These are phyloP conservation scores for Lepidurus packardi DNA, from an alignment of 1,140 invertebrate species.

Conservation along the genomic window DNA sequence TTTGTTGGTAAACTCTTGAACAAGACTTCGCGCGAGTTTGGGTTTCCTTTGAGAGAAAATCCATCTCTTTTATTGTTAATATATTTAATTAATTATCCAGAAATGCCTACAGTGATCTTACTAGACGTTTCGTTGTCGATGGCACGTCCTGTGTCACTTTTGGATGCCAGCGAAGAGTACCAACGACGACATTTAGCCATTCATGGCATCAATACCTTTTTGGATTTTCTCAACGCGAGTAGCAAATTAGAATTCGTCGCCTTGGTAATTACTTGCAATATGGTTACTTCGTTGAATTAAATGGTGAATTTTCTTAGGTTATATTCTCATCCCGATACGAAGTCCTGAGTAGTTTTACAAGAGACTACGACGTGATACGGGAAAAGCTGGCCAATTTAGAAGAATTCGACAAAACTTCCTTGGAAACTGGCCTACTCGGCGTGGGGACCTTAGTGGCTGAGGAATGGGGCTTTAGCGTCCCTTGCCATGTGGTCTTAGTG, in stretches of 20 bases:
- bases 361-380: constrained; percentile 74
- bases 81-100: constrained; percentile 36
- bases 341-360: constrained; percentile 70
- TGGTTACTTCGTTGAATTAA: background rate
- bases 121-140: constrained; percentile 74
- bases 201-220: constrained; percentile 72
- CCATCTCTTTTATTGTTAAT: background rate
- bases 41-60: background rate
- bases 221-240: constrained; percentile 74
- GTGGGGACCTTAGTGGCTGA: constrained; percentile 67
- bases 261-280: constrained; percentile 54
- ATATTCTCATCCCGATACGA: constrained; percentile 74
- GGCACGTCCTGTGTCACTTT: constrained; percentile 53
- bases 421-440: constrained; percentile 67
- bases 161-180: constrained; percentile 50
- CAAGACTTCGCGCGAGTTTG: constrained; percentile 7
- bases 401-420: constrained; percentile 75
- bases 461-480: constrained; percentile 77
- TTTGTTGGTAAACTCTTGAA: constrained; percentile 20
- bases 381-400: constrained; percentile 64
- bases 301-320: constrained; percentile 49
- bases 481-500: constrained; percentile 70
- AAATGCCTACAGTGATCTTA: constrained; percentile 72
- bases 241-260: constrained; percentile 85
- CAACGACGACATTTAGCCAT: constrained; percentile 67